Base-by-base conservation (phyloP, 1,140 invertebrate species). In the Drosophila sp. region DNA sequence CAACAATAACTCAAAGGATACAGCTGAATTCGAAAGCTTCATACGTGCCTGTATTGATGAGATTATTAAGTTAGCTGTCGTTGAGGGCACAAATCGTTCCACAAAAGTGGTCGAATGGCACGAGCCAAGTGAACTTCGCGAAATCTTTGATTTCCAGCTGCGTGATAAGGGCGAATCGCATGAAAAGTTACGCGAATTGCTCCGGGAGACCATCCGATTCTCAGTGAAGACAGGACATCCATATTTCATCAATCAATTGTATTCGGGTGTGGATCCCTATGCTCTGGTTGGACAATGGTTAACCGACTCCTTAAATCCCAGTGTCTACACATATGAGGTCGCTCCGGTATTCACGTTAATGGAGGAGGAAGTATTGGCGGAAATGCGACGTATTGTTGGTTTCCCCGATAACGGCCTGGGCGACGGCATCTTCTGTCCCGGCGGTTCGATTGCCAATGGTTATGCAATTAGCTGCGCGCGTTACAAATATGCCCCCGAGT, bases 351-450 rank as follows among this genome's bases (percentile, higher is more conserved):
- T 98, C 81, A 96, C 96, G 0, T 87, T 98, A 0, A 97, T 98
- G 96, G 97, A 98, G 79, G 96, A 97, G 72, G 94, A 94, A 8
- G 95, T 98, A 0, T 92, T 98, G 35, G 85, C 92, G 1, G 96
- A 97, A 82, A 99, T 99, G 98, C 94, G 97, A 41, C 93, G 93
- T 17, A 95, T 97, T 23, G 94, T 99, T 38, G 98, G 98, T 0
- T 99, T 96, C 94, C 92, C 94, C 3, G 92, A 94, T 8, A 93
- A 94, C 50, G 96, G 95, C 2, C 70, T 85, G 35, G 94, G 94
- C 1, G 97, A 97, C 92, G 98, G 97, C 0, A 97, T 99, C 55
- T 99, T 99, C 92, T 97, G 96, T 86, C 98, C 98, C 7, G 98
- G 98, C 33, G 98, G 98, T 0, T 98, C 98, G 1, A 96, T 99